Base-by-base conservation (phyloP, 35 echinoderm and acorn worm species). In the Ophiothrix spiculata region DNA sequence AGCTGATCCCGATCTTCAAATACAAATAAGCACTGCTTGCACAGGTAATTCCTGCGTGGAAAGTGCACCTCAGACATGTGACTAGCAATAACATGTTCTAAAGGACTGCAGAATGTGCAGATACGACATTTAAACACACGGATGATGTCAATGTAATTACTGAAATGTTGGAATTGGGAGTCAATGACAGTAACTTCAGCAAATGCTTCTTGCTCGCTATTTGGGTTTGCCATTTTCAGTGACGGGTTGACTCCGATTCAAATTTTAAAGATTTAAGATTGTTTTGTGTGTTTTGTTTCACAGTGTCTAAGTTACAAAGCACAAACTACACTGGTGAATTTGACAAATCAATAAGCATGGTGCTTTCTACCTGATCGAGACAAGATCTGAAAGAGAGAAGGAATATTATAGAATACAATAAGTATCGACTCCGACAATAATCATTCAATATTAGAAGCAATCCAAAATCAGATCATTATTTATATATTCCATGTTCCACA, bases 11-110 rank as follows among this genome's bases (percentile, higher is more conserved):
- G 80, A 75, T 94, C 92, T 73, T 99, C 96, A 75, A 94, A 99
- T 64, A 99, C 96, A 49, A 99, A 99, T 40, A 94, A 84, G 84
- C 96, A 99, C 79, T 94, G 92, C 85, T 99, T 93, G 86, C 96
- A 99, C 38, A 99, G 92, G 78, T 89, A 99, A 79, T 92, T 91
- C 37, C 91, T 39, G 29, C 89, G 75, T 4, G 96, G 96, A 75
- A 99, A 99, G 79, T 99, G 96, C 31, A 94, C 96, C 79, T 99
- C 92, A 6, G 96, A 99, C 96, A 99, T 99, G 86, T 99, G 96
- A 79, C 96, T 99, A 17, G 96, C 92, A 37, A 99, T 99, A 86
- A 93, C 96, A 91, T 99, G 96, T 56, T 93, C 91, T 34, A 94
- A 86, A 28, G 96, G 96, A 75, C 96, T 99, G 96, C 92, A 93